Conservation (phyloP, 2,797 vertebrate genomes). For the Sebastes melanostomus region DNA sequence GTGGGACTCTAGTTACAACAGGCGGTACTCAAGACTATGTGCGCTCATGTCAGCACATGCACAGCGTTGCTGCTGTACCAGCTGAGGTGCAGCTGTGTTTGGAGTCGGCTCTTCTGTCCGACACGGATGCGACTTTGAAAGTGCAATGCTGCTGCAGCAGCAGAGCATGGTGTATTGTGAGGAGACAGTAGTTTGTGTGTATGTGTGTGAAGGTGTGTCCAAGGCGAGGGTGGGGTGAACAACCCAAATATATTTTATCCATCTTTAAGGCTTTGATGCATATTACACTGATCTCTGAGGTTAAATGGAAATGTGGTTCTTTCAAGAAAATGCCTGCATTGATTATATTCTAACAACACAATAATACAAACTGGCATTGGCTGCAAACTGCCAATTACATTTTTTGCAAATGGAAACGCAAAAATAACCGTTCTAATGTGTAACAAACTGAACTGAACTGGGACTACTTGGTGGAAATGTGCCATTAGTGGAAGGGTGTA, state of each 20-base stretch:
- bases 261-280: constrained; percentile 5
- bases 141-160: constrained; percentile 18
- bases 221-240: neutral
- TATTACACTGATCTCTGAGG: neutral
- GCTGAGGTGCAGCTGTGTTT: constrained; percentile 84
- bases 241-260: neutral
- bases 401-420: too few species aligned
- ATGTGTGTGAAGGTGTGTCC: neutral
- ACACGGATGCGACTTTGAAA: constrained; percentile 53
- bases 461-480: too few species aligned
- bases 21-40: constrained; percentile 45
- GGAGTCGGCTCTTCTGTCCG: constrained; percentile 59
- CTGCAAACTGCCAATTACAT: too few species aligned
- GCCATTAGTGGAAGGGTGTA: neutral
- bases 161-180: neutral
- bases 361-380: neutral
- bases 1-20: constrained; percentile 60
- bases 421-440: too few species aligned
- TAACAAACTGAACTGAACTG: neutral
- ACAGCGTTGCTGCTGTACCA: constrained; percentile 60
- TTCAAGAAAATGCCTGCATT: neutral
- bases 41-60: constrained; percentile 80
- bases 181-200: neutral
- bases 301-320: neutral
- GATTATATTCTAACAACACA: neutral